Evolutionary conservation across 2,113 vertebrate genomes (phyloP).

Genomic region (Enhydra lutris): DNA sequence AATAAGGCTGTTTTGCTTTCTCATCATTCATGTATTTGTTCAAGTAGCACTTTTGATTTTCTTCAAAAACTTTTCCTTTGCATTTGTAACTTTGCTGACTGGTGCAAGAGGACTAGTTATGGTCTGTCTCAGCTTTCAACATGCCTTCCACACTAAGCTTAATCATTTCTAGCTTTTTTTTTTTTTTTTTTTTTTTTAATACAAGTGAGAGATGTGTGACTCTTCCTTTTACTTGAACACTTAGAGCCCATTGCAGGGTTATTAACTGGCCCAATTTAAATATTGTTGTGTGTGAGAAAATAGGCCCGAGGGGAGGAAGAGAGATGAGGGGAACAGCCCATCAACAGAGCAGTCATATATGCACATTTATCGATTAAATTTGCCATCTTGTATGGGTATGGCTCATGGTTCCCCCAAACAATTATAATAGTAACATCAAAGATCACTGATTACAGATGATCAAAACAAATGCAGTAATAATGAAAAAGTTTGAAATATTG

Average conservation of each 20-base stretch:
- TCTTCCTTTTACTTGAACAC: neutral
- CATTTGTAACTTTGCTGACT: neutral
- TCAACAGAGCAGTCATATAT: neutral
- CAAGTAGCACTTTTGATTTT: neutral
- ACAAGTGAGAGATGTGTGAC: neutral
- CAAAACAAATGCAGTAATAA: neutral
- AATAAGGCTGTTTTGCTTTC: neutral
- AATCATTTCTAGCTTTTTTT: neutral
- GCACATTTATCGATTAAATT: neutral
- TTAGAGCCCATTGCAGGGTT: neutral
- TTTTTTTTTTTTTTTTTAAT: too few species aligned
- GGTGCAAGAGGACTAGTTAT: neutral
- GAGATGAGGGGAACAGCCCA: neutral
- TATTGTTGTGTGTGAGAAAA: neutral
- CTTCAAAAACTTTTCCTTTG: neutral
- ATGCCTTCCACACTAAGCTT: neutral
- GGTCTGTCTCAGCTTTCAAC: neutral
- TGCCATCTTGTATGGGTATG: neutral
- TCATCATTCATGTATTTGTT: neutral
- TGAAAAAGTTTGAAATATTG: neutral
- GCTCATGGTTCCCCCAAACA: neutral
- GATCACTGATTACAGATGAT: neutral
- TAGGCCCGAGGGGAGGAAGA: neutral
- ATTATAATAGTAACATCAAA: neutral
- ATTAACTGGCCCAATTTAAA: neutral